A percentile compares a stretch with the other conserved stretches of the same genome.
phyloP scores from a whole-genome alignment of 2,888 invertebrate genomes.

The Epicampocera succincta region DNA sequence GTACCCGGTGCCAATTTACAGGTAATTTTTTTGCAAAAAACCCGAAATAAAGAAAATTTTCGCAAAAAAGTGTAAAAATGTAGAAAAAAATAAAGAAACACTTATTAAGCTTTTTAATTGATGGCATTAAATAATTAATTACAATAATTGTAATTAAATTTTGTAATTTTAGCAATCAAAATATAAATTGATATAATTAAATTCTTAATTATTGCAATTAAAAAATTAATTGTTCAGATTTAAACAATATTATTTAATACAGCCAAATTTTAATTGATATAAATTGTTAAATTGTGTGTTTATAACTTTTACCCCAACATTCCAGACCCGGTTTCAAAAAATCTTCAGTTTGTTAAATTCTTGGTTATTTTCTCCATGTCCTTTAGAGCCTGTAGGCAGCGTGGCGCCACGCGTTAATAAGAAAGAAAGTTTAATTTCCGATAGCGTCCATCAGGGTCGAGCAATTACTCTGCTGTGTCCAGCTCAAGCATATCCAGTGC shows the following conservation, averaged over 20 bases:
- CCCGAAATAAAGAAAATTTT: neutral
- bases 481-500: conserved; percentile 87
- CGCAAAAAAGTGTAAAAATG: no score
- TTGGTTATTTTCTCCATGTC: neutral
- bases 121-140: no score
- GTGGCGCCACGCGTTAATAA: conserved; percentile 85
- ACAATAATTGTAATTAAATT: no score
- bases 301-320: conserved; percentile 62
- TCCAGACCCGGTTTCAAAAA: conserved; percentile 18
- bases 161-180: no score
- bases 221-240: no score
- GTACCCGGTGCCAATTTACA: conserved; percentile 83
- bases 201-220: no score
- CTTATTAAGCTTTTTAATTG: no score
- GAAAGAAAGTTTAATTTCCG: conserved; percentile 83
- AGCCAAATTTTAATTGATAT: no score
- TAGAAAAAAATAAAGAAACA: no score
- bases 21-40: conserved; percentile 76
- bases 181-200: no score
- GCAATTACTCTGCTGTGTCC: conserved; percentile 87
- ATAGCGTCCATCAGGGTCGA: conserved; percentile 81
- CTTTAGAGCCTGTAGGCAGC: conserved; percentile 83
- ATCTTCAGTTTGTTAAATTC: neutral
- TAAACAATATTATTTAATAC: no score
- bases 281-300: no score